Evolutionary conservation across 2,113 vertebrate genomes (phyloP).

Genomic region (Craseonycteris thonglongyai): DNA sequence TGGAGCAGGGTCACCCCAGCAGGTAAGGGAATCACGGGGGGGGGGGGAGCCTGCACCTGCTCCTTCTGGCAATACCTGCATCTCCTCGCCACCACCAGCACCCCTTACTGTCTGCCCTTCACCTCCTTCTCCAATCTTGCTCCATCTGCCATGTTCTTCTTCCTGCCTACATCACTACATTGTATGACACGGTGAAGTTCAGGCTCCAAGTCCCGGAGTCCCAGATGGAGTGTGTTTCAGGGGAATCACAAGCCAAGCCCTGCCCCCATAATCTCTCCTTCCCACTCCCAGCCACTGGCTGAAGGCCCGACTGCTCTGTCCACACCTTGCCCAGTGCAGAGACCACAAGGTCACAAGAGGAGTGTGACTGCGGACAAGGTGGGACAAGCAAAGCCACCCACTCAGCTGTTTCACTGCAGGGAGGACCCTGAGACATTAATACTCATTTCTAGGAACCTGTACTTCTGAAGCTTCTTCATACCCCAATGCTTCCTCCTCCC

Average conservation of each 20-base stretch:
- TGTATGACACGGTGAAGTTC: not conserved
- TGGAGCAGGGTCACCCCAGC: not conserved
- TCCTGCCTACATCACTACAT: not conserved
- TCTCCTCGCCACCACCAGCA: not conserved
- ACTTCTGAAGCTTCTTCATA: not conserved
- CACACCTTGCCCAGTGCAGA: not conserved
- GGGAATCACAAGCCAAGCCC: not conserved
- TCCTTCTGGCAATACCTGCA: not conserved
- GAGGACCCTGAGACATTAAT: not conserved
- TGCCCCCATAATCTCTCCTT: not conserved
- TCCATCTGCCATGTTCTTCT: not conserved
- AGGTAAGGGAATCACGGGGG: not conserved
- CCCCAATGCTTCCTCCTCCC: not conserved
- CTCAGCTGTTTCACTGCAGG: not conserved
- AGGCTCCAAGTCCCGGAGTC: not conserved
- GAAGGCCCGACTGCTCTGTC: not conserved
- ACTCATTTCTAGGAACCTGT: not conserved
- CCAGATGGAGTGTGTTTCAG: not conserved
- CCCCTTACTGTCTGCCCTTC: not conserved
- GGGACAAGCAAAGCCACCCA: too few species aligned
- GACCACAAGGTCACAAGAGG: not conserved
- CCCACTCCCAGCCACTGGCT: too few species aligned
- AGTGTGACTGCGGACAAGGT: accelerated
- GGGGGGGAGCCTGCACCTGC: accelerated
- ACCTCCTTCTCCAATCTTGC: not conserved